A percentile compares a stretch with the other conserved stretches of the same genome.
Conservation (phyloP, 1,140 invertebrate species). For the Drosophila erecta region DNA sequence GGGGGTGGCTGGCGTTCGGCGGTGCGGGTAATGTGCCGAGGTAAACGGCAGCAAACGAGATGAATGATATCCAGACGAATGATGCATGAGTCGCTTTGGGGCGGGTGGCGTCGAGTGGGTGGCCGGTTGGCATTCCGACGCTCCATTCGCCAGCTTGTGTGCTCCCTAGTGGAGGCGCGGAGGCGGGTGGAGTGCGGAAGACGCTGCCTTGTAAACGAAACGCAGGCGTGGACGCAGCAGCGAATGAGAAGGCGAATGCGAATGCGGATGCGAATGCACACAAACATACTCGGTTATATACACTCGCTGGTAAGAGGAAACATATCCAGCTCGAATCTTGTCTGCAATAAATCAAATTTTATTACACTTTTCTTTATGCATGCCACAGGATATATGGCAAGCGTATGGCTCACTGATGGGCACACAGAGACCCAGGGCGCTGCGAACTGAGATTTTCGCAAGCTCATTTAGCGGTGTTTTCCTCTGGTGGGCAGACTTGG, state of each 20-base stretch:
- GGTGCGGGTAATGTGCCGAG: slow-evolving; percentile 69
- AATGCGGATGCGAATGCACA: slow-evolving; percentile 64
- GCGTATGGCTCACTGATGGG: slow-evolving; percentile 80
- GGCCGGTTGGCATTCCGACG: slow-evolving; percentile 55
- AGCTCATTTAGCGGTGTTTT: slow-evolving; percentile 40
- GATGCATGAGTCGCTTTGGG: slow-evolving; percentile 79
- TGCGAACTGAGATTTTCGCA: slow-evolving; percentile 32
- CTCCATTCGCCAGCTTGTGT: slow-evolving; percentile 68
- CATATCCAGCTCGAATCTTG: slow-evolving; percentile 84
- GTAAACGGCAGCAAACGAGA: slow-evolving; percentile 72
- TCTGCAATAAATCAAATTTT: slow-evolving; percentile 85
- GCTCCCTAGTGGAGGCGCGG: slow-evolving; percentile 14
- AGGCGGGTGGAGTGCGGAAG: slow-evolving; percentile 35
- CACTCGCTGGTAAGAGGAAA: slow-evolving; percentile 29
- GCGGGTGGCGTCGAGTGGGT: slow-evolving; percentile 30
- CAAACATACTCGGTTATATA: slow-evolving; percentile 13
- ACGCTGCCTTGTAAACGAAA: slow-evolving; percentile 40
- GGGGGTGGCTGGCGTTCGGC: slow-evolving; percentile 19
- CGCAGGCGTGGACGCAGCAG: slow-evolving; percentile 76
- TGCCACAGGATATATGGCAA: slow-evolving; percentile 82
- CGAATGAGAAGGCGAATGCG: slow-evolving; percentile 72
- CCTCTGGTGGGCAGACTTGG: slow-evolving; percentile 7
- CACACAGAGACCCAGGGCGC: slow-evolving; percentile 54
- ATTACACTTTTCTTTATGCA: slow-evolving; percentile 84
- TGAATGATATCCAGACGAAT: slow-evolving; percentile 82